Evolutionary conservation across 2,888 invertebrate genomes (phyloP), one percentile per base, ranked within the genome.

Genomic region (Pristionchus mayeri): DNA sequence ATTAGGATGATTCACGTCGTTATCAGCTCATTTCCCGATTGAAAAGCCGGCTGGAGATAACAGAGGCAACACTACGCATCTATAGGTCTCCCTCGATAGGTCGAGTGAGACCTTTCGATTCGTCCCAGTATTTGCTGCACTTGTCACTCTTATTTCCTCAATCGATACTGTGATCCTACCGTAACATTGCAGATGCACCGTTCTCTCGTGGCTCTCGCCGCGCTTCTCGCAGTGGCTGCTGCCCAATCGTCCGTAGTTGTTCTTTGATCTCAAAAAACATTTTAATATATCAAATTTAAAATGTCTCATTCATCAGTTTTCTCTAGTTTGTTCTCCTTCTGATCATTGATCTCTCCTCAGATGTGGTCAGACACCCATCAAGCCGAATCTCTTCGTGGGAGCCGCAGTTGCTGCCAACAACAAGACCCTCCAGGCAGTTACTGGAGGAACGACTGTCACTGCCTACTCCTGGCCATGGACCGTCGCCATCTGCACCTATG

Each of bases 381-480:
- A 40, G 13, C 80, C 80, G 30, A 54, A 80, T 21, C 80, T 80
- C 21, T 4, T 44, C 37, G 40, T 57, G 4, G 60, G 60, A n/a
- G 48, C 37, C 27, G 57, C 34, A 11, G 2, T 80, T 13, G n/a
- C 48, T 27, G 57, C 24, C 0, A 27, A 34, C 44, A 60, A 16
- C 57, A 34, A 78, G 6, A 44, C 44, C 13, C 16, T 40, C 57
- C 34, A 80, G 11, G 80, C 80, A 21, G 60, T 80, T 16, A 40
- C 24, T 24, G 80, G 80, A n/a, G 80, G 80, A 7, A 48, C 27
- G 4, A 40, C 40, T 0, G 80, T 27, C 18, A 57, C 30, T n/a
- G 57, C 80, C 13, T 80, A 80, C 18, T 80, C 80, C 16, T 80
- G 80, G 80, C 80, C 80, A 7, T 80, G 80, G 80, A 54, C 37